A percentile compares a stretch with the other conserved stretches of the same genome.
phyloP scores from a whole-genome alignment of 2,113 vertebrate species.

The Calypte anna region DNA sequence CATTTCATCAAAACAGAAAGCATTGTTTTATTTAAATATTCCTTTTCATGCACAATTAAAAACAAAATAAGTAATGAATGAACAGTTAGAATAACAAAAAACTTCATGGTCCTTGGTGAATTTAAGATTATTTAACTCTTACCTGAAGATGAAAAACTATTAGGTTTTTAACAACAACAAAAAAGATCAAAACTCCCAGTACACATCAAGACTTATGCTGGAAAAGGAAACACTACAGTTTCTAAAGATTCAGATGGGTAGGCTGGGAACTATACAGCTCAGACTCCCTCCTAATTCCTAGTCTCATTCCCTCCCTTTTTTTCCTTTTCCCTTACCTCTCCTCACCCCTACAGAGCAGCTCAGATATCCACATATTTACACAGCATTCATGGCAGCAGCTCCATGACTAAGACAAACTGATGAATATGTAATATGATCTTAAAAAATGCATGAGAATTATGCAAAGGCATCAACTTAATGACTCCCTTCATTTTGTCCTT shows the following conservation, averaged over 20 bases:
- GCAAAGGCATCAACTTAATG: not conserved
- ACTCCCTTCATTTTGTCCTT: not conserved
- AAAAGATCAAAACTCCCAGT: not conserved
- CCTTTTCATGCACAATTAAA: not conserved
- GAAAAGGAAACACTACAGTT: not conserved
- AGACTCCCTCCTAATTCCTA: not conserved
- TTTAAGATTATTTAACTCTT: not conserved
- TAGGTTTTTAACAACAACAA: not conserved
- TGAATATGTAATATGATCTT: not conserved
- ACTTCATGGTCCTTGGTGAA: not conserved
- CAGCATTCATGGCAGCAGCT: not conserved
- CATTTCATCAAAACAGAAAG: not conserved
- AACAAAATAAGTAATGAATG: not conserved
- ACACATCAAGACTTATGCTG: not conserved
- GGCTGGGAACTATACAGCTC: not conserved
- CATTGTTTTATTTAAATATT: not conserved
- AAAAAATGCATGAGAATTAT: constrained; percentile 20
- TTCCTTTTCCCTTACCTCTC: not conserved
- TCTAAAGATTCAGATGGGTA: not conserved
- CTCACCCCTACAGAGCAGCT: not conserved
- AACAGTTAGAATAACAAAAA: not conserved
- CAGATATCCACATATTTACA: not conserved
- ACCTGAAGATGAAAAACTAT: not conserved
- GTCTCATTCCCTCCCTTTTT: not conserved
- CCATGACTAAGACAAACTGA: not conserved